phyloP scores from a whole-genome alignment of 2,797 vertebrate species.

The Huso huso region DNA sequence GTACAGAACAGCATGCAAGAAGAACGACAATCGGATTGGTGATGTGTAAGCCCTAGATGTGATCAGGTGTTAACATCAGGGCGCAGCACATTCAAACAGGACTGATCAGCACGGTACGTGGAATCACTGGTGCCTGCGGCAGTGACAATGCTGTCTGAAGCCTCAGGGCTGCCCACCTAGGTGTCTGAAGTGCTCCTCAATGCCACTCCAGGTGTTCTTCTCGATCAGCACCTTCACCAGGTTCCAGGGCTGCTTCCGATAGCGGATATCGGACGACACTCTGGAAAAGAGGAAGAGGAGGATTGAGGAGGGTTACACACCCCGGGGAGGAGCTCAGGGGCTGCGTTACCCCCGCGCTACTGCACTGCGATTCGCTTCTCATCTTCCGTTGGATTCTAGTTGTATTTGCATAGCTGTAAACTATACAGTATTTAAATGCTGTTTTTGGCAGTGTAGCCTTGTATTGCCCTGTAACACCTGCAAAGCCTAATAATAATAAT shows the following conservation, averaged over 20 bases:
- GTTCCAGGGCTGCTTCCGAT: slow-evolving; percentile 87
- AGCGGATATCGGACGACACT: slow-evolving; percentile 84
- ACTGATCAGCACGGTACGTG: neutral
- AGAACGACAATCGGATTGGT: neutral
- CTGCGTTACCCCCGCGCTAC: neutral
- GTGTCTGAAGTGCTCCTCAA: slow-evolving; percentile 81
- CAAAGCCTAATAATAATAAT: too few relatives aligned
- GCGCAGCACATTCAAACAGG: neutral
- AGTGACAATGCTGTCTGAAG: neutral
- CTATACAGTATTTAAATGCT: too few relatives aligned
- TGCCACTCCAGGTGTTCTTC: slow-evolving; percentile 84
- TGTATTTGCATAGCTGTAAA: too few relatives aligned
- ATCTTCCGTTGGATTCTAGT: too few relatives aligned
- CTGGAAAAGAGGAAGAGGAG: slow-evolving; percentile 33
- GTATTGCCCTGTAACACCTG: too few relatives aligned
- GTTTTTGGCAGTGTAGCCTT: too few relatives aligned
- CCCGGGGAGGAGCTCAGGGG: neutral
- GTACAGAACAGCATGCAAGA: neutral
- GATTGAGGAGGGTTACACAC: neutral
- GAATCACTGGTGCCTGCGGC: neutral
- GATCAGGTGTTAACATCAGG: neutral
- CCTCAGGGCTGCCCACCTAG: slow-evolving; percentile 57
- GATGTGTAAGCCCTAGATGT: too few relatives aligned
- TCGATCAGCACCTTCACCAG: slow-evolving; percentile 83
- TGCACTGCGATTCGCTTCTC: neutral